Base-by-base conservation (phyloP, 1,140 invertebrate species). In the Proales similis region DNA sequence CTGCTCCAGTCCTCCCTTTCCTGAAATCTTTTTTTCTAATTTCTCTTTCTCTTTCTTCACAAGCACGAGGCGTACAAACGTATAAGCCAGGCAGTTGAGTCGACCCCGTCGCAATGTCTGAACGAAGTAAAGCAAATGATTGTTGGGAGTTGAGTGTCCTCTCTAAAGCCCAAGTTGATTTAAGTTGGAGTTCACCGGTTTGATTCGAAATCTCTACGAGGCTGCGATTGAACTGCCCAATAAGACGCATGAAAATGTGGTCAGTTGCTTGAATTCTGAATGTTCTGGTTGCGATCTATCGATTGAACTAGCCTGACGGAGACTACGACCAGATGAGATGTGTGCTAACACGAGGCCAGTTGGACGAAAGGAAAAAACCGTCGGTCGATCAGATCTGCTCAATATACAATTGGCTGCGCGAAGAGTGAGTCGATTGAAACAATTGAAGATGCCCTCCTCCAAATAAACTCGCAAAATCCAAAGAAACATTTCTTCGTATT, bases 401-500 rank as follows among this genome's bases (percentile, higher is more conserved):
- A 11, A 14, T 57, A 22, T 57, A 42, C 36, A 42, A 42, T 11
- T 57, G 51, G 51, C 27, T 57, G 7, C 39, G 20, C 39, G 51
- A 57, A 39, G 51, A 57, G 51, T 57, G 30, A 27, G 11, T 27
- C 24, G 19, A 12, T 27, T 9, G 14, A 12, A 53, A 22, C 9
- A 38, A 24, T n/a, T n/a, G n/a, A n/a, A n/a, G n/a, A n/a, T n/a
- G n/a, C n/a, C 17, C 3, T 22, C 17, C 27, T 32, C 32, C 30
- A 2, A 9, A 42, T 24, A 46, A 5, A 11, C 12, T 57, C 45
- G 39, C 29, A 12, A 38, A 26, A 2, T 39, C 24, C 20, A 9
- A 42, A 48, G 51, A 12, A 29, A 62, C 6, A 46, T 62, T 3
- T 14, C 14, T 6, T 20, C 27, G 43, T 62, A 62, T 27, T 62